Base-by-base conservation (phyloP, 2,113 vertebrate genomes). In the Balaeniceps rex region DNA sequence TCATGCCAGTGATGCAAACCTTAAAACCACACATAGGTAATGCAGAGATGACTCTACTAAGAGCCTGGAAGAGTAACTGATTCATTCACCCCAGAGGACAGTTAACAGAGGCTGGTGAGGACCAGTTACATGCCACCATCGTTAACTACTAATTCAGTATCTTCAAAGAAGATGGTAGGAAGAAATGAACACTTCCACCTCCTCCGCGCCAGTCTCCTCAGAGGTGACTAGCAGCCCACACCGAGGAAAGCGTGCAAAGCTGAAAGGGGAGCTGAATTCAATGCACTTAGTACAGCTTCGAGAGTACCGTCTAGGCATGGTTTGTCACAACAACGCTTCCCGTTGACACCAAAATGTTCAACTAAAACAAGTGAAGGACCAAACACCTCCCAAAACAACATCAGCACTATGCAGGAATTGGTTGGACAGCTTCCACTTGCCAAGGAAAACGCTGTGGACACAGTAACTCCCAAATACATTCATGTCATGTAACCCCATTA, bases 191-290 rank as follows among this genome's bases (percentile, higher is more conserved):
- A 5, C 15, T 44, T 76, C 49, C 26, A 65, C 31, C 33, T 83
- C 33, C 76, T 69, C 64, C 1, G 0, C 0, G 0, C 28, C 60
- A 28, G 7, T 7, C 34, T 55, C 46, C 66, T 64, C 5, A 3
- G 36, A 52, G 40, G 15, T 1, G 10, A 36, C 64, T n/a, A 17
- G 14, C 84, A 95, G 64, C 75, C 57, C 66, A 76, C 31, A 18
- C 10, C 0, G 0, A 68, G 31, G 29, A 76, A 65, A 63, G 44
- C 0, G 0, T 5, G 33, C 34, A 49, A 54, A 65, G 70, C 75
- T 88, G 76, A 49, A 64, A 60, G 44, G 23, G n/a, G 24, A 88
- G 49, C 44, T 31, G 57, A 88, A 83, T 55, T 65, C 54, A 28
- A 10, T 7, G 33, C 17, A 29, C 52, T 77, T 5, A 11, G 31